Conservation (phyloP, 2,797 vertebrate genomes). For the Odontamblyopus lacepedii region DNA sequence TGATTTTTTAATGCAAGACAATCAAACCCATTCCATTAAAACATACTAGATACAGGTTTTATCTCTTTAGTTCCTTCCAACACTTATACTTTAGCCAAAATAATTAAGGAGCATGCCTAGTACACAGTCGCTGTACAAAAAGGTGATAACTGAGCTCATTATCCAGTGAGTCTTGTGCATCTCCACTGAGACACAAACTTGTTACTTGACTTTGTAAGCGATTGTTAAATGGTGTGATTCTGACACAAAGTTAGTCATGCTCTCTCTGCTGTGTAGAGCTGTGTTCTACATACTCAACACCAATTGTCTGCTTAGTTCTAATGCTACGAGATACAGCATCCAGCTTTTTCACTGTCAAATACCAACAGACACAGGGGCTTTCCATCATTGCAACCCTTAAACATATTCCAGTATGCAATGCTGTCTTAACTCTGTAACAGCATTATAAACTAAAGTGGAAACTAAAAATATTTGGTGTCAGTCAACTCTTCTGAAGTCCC, state of each 20-base stretch:
- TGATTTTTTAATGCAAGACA: background rate
- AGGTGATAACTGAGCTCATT: conserved; percentile 2
- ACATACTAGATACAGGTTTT: too few species aligned
- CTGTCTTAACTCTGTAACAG: too few species aligned
- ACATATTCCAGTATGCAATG: background rate
- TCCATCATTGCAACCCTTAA: background rate
- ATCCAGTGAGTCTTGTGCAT: conserved; percentile 4
- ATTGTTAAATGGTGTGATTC: conserved; percentile 7
- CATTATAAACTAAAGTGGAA: too few species aligned
- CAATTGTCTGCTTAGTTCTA: background rate
- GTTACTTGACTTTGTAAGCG: conserved; percentile 4
- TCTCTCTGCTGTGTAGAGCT: background rate
- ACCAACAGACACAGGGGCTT: background rate
- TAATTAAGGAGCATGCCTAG: background rate
- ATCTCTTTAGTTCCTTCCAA: too few species aligned
- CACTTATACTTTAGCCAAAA: too few species aligned
- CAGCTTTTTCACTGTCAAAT: background rate
- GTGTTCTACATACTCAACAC: background rate
- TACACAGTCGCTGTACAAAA: conserved; percentile 22
- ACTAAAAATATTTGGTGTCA: too few species aligned
- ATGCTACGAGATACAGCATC: background rate
- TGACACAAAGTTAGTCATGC: conserved; percentile 15
- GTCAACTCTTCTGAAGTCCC: too few species aligned
- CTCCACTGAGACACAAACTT: conserved; percentile 12
- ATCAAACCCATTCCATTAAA: too few species aligned